These are phyloP conservation scores for Melanostigma gelatinosum DNA, from an alignment of 2,113 vertebrate species.

Conservation along the genomic window DNA sequence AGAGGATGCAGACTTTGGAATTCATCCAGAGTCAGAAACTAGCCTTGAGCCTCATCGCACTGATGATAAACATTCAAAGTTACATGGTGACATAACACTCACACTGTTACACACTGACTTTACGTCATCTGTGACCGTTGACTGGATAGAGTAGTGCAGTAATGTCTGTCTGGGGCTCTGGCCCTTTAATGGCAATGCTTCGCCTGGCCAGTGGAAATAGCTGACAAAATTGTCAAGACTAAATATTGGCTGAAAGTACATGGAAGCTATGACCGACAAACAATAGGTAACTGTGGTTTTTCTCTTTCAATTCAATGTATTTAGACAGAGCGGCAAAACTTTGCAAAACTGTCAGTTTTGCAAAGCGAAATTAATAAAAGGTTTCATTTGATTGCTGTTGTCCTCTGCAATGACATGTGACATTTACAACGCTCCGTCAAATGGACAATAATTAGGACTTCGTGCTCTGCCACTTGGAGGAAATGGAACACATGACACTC, in stretches of 20 bases:
- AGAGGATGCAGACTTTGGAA: conserved; percentile 13
- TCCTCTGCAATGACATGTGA: conserved; percentile 43
- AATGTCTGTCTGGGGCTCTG: conserved; percentile 67
- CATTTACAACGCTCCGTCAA: conserved; percentile 57
- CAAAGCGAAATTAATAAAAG: conserved; percentile 57
- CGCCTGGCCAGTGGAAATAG: conserved; percentile 70
- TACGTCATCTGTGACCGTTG: conserved; percentile 50
- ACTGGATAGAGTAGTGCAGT: conserved; percentile 50
- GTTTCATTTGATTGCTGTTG: conserved; percentile 56
- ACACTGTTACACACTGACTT: conserved; percentile 11
- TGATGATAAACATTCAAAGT: conserved; percentile 7
- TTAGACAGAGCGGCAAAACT: conserved; percentile 25
- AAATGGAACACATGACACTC: conserved; percentile 63
- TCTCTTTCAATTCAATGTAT: conserved; percentile 37
- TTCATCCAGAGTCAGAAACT: conserved; percentile 2
- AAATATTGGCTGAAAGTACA: conserved; percentile 54
- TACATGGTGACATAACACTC: conserved; percentile 34
- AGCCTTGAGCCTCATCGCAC: not conserved
- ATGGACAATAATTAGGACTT: conserved; percentile 37
- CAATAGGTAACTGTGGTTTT: conserved; percentile 67
- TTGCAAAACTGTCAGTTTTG: conserved; percentile 45
- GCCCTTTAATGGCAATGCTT: conserved; percentile 43
- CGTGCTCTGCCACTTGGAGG: conserved; percentile 27
- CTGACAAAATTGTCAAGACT: conserved; percentile 52
- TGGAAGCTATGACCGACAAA: conserved; percentile 74